phyloP scores from a whole-genome alignment of 2,888 invertebrate genomes.

The Siphonodentalium dalli region DNA sequence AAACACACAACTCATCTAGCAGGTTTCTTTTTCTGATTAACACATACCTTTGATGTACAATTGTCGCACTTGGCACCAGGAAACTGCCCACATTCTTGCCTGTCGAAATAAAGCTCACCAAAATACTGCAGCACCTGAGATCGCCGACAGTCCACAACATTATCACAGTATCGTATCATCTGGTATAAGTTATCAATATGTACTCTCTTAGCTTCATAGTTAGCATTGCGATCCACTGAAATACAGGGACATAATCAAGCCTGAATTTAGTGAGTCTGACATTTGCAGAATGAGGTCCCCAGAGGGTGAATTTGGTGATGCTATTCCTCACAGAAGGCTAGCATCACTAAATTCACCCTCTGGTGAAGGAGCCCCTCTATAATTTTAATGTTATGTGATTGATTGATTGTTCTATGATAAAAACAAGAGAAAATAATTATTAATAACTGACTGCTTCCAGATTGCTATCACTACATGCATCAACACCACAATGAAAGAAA shows the following conservation, averaged over 20 bases:
- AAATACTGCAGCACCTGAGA: constrained; percentile 86
- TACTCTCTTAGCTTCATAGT: constrained; percentile 69
- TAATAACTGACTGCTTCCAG: too few species aligned
- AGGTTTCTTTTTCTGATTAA: too few species aligned
- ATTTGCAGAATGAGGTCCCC: too few species aligned
- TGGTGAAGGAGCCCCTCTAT: too few species aligned
- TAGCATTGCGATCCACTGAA: constrained; percentile 60
- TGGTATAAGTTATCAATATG: constrained; percentile 86
- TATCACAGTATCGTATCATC: constrained; percentile 93
- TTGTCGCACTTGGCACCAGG: constrained; percentile 85
- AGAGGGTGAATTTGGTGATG: too few species aligned
- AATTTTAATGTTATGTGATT: background rate
- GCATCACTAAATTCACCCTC: too few species aligned
- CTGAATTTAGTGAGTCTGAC: background rate
- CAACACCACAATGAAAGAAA: too few species aligned
- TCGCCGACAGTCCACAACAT: constrained; percentile 89
- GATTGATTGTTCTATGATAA: too few species aligned
- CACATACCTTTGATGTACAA: constrained; percentile 73
- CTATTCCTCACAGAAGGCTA: too few species aligned
- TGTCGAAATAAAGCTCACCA: constrained; percentile 78
- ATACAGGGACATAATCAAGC: constrained; percentile 3
- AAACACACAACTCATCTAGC: too few species aligned
- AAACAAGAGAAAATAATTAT: too few species aligned
- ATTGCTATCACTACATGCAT: too few species aligned
- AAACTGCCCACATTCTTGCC: constrained; percentile 75